These are phyloP conservation scores for Bombus sylvicola DNA, from an alignment of 1,140 invertebrate genomes.

Conservation along the genomic window DNA sequence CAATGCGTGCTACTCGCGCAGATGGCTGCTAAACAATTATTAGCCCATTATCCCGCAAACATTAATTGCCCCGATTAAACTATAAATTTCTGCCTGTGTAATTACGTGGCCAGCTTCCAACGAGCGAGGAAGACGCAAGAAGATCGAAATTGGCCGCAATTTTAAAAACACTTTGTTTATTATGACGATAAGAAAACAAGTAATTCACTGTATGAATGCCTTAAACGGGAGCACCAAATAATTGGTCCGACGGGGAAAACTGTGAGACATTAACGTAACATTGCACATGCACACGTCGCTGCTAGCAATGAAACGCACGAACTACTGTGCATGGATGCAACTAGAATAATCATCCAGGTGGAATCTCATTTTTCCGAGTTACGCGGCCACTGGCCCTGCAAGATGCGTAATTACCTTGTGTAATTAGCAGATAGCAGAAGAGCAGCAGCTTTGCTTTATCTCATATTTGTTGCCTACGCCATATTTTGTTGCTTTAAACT, in stretches of 20 bases:
- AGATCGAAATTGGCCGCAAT: not conserved
- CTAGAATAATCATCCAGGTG: conserved; percentile 49
- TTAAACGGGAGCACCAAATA: not conserved
- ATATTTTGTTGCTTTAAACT: not conserved
- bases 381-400: conserved; percentile 33
- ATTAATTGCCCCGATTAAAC: conserved; percentile 34
- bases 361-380: conserved; percentile 54
- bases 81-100: conserved; percentile 16
- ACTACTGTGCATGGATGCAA: conserved; percentile 8
- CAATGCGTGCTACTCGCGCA: not conserved
- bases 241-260: not conserved
- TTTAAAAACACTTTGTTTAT: not conserved
- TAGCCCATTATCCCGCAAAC: conserved; percentile 23
- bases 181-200: not conserved
- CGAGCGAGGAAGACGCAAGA: not conserved
- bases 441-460: conserved; percentile 17
- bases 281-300: too few species aligned
- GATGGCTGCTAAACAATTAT: conserved; percentile 44
- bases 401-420: conserved; percentile 63
- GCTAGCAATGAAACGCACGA: conserved; percentile 29
- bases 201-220: not conserved
- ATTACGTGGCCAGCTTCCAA: conserved; percentile 13
- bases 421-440: conserved; percentile 60
- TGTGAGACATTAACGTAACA: not conserved
- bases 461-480: conserved; percentile 7